Base-by-base conservation (phyloP, 1,140 invertebrate genomes). In the Phortica variegata region DNA sequence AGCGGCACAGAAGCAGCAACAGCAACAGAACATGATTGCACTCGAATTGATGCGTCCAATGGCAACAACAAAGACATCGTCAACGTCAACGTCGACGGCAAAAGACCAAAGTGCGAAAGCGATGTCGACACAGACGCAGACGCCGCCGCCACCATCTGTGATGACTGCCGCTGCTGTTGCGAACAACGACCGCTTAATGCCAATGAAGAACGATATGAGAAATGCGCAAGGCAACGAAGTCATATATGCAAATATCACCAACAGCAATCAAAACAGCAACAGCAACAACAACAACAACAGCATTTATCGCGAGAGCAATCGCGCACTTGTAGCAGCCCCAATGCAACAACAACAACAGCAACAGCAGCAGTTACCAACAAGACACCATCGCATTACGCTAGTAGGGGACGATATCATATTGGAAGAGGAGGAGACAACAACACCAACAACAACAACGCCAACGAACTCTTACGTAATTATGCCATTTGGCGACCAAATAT, bases 371-470 rank as follows among this genome's bases (percentile, higher is more conserved):
- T 18, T 21, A 54, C 26, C 52, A 47, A 43, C 7, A 43, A 41
- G 8, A 34, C 45, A 21, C 38, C 49, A 17, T 19, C 65, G 63
- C 51, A 72, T 74, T 33, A 63, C 72, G 3, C 59, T 72, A 55
- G 65, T 69, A 49, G 71, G 65, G 46, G 68, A 66, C 61, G 72
- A 75, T 44, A 71, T 74, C 10, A 75, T 75, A 46, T 38, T 75
- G 54, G 72, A 75, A 55, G 72, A 74, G 58, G 71, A 75, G 51
- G 72, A 74, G 21, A 52, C 56, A 21, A 20, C 43, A 42, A 53
- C 42, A 19, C 49, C 62, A 17, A 56, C 15, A 10, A 37, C 49
- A 10, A 13, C 18, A 3, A n/a, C 43, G 19, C 43, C 40, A 12
- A 19, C 55, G 12, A 56, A 45, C 32, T 5, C 46, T 56, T 17